A percentile compares a stretch with the other conserved stretches of the same genome.
Conservation (phyloP, 2,797 vertebrate genomes). For the Benthosema pterotum region DNA sequence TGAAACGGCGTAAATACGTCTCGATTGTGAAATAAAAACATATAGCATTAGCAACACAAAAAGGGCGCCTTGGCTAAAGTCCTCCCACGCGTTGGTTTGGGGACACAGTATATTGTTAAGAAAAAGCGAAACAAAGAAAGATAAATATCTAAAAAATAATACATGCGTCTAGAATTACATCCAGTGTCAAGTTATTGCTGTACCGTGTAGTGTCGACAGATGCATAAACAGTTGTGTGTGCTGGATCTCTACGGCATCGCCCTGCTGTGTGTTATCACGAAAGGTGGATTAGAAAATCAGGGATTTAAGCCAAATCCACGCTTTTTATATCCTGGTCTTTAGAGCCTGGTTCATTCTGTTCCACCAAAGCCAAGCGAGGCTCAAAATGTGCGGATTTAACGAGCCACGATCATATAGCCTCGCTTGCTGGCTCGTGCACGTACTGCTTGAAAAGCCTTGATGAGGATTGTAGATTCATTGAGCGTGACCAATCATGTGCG, state of each 20-base stretch:
- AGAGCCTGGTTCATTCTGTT: no score
- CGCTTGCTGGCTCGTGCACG: no score
- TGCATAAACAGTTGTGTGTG: rapidly evolving
- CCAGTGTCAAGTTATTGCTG: rapidly evolving
- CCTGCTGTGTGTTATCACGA: not conserved
- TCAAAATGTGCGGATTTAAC: no score
- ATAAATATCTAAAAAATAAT: constrained; percentile 9
- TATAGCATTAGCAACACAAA: not conserved
- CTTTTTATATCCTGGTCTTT: no score
- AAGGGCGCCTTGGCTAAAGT: constrained; percentile 20
- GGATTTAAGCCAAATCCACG: no score
- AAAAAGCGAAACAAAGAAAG: no score
- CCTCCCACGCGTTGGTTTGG: constrained; percentile 28
- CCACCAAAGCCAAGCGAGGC: no score
- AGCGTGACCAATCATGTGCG: no score
- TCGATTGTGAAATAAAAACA: not conserved
- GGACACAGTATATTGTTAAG: not conserved
- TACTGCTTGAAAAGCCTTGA: no score
- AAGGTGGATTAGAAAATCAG: no score
- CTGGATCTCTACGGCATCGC: rapidly evolving
- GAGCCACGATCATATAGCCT: no score
- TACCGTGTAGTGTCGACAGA: rapidly evolving
- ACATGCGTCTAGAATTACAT: constrained; percentile 18
- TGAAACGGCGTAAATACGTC: not conserved
- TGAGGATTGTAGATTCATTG: no score